Percentiles rank a stretch among this genome's conserved stretches.
Evolutionary conservation across 2,797 vertebrate genomes (phyloP).

Genomic region (Sebastes diploproa): DNA sequence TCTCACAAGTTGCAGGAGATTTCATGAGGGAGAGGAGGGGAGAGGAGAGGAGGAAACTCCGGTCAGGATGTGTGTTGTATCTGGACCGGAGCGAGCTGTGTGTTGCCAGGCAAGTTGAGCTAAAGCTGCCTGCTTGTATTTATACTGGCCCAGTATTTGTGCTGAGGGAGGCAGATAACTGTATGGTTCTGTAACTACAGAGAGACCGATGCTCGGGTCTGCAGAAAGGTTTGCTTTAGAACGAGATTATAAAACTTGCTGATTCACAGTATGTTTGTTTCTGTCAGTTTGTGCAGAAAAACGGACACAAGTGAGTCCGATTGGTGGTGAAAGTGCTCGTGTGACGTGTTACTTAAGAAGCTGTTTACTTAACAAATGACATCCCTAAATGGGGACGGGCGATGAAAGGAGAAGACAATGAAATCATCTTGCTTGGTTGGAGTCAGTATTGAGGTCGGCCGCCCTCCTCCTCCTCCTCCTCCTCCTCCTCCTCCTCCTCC

Average conservation of each 20-base stretch:
- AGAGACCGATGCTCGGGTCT: not conserved
- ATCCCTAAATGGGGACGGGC: constrained; percentile 42
- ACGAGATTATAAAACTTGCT: not conserved
- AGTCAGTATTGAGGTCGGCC: constrained; percentile 60
- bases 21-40: constrained; percentile 33
- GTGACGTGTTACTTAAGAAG: not conserved
- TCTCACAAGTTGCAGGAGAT: constrained; percentile 53
- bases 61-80: constrained; percentile 29
- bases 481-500: too few species aligned
- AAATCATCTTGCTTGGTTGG: constrained; percentile 72
- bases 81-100: constrained; percentile 34
- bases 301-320: not conserved
- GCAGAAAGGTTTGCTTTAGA: not conserved
- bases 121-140: constrained; percentile 65
- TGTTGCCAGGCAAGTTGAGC: constrained; percentile 73
- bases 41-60: constrained; percentile 42
- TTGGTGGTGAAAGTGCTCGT: constrained; percentile 38
- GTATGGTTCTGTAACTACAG: constrained; percentile 8
- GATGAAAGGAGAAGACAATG: constrained; percentile 64
- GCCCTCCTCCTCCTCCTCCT: too few species aligned
- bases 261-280: constrained; percentile 7
- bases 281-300: not conserved
- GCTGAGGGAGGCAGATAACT: constrained; percentile 30
- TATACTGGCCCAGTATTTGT: constrained; percentile 43
- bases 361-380: constrained; percentile 61